Evolutionary conservation across 1,140 invertebrate genomes (phyloP), one percentile per base, ranked within the genome.

Genomic region (Sinonovacula constricta): DNA sequence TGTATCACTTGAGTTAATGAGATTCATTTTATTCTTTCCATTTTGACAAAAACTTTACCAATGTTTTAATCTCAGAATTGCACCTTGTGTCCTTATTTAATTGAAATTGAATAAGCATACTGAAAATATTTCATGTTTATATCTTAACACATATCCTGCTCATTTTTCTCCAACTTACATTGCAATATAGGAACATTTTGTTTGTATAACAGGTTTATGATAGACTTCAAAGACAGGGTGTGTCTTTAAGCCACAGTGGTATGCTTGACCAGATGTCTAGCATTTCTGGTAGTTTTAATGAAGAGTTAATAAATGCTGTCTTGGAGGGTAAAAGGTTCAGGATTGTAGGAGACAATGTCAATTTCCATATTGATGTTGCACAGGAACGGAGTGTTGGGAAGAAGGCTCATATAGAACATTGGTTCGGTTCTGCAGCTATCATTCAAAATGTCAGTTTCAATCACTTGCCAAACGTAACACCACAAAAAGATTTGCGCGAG

Each of bases 341-440:
- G 15, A 51, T 80, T 24, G 60, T 80, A 24, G 79, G 79, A 31
- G 79, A 80, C 33, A 80, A 80, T 51, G 60, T 76, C 28, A 80
- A 80, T 33, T 80, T 77, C 54, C 31, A 22, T 26, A 22, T 62
- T 33, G 71, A 45, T 49, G 71, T 80, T 15, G 65, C 34, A 31
- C 63, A 76, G 15, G 14, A 34, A 67, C 33, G 26, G 24, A 33
- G 26, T 34, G n/a, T 2, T 3, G 56, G 69, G 10, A 68, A 69
- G 18, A 67, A 39, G 15, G 22, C 15, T 12, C 30, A 80, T 15
- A 68, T 80, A 28, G 49, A 75, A 18, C 79, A 80, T 76, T 77
- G 59, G 4, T 80, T 80, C 57, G 71, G 63, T 18, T 76, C 79
- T 10, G 66, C 72, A 22, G 54, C 60, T 15, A 60, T 80, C 15